Base-by-base conservation (phyloP, 2,113 vertebrate genomes). In the Lucifuga dentata region DNA sequence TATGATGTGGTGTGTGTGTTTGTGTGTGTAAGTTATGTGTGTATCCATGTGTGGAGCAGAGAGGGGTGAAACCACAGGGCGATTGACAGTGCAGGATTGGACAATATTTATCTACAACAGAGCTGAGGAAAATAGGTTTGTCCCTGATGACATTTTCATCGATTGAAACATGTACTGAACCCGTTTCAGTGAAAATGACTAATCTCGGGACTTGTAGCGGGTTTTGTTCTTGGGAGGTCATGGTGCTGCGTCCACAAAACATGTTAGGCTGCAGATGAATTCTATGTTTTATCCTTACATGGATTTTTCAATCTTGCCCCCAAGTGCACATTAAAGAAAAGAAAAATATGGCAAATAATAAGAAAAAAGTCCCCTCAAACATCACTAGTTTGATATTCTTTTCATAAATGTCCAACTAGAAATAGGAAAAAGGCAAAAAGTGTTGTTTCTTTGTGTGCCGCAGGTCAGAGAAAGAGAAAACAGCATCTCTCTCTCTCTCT, bases 81-180 rank as follows among this genome's bases (percentile, higher is more conserved):
- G 73, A 83, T 79, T 85, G 84, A 86, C 86, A 81, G 87, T 11
- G 21, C 38, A 55, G 74, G 71, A 90, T 83, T 88, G 87, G 78
- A 83, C 81, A 85, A 84, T 84, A 86, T 91, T 89, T 88, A 89
- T 92, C 83, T 88, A 84, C 76, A 85, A 88, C 69, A 83, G 68
- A 73, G 80, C 71, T 62, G 79, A 80, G 83, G 90, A 91, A 91
- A 90, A 91, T 81, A 86, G 84, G 72, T 86, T 88, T 91, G 91
- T 91, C 85, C 83, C 87, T 71, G 87, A 87, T 91, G 89, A 92
- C 88, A 90, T 91, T 89, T 91, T 73, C 87, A 92, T 93, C 83
- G 88, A 92, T 91, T 90, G 85, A 86, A 89, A 88, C 81, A 81
- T 83, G 85, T 83, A 82, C 73, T 82, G 43, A 76, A 68, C 72